Percentiles rank a stretch among this genome's conserved stretches.
Conservation (phyloP, 2,797 vertebrate genomes). For the Botia almorhae region DNA sequence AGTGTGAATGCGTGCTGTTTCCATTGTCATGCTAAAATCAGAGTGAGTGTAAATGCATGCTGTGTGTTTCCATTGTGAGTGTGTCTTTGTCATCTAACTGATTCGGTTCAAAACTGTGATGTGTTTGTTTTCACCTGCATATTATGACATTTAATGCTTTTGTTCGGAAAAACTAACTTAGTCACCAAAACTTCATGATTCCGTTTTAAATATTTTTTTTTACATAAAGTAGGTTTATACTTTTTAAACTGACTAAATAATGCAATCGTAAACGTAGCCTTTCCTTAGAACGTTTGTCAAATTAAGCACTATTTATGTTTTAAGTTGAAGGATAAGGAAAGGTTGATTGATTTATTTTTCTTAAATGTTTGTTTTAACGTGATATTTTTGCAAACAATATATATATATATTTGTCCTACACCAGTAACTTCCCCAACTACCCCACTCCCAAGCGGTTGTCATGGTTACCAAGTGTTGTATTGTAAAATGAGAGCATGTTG, state of each 20-base stretch:
- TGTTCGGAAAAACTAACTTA: no score
- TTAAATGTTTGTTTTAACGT: no score
- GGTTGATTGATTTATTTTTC: background rate
- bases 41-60: no score
- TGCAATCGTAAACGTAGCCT: background rate
- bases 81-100: slow-evolving; percentile 22
- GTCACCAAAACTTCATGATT: no score
- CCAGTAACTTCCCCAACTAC: background rate
- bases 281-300: background rate
- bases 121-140: background rate
- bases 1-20: no score
- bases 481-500: slow-evolving; percentile 18
- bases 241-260: background rate
- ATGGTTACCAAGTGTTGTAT: background rate
- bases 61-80: slow-evolving; percentile 14
- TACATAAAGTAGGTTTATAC: background rate
- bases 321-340: background rate
- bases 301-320: background rate
- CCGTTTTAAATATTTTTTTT: no score
- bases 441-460: background rate
- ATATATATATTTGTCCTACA: background rate
- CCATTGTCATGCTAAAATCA: no score
- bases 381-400: background rate
- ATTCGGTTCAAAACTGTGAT: background rate
- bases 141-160: background rate